A percentile compares a stretch with the other conserved stretches of the same genome.
Conservation (phyloP, 2,888 invertebrate genomes). For the Sarcophaga caerulescens region DNA sequence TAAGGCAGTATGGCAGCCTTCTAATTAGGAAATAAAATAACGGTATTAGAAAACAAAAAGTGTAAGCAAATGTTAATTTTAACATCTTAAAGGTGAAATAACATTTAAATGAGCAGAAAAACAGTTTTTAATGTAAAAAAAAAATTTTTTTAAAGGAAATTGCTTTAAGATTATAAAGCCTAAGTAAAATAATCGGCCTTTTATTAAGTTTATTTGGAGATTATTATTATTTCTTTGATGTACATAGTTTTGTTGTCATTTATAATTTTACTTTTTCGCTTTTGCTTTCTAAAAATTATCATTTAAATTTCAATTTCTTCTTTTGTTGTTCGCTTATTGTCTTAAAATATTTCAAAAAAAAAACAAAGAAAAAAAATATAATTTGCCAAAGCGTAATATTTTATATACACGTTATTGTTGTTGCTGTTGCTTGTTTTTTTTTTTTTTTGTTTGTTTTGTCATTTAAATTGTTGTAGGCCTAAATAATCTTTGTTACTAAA, state of each 20-base stretch:
- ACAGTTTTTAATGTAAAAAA: no score
- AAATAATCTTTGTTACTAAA: conserved; percentile 62
- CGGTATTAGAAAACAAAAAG: neutral
- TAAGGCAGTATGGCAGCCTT: neutral
- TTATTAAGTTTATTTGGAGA: conserved; percentile 29
- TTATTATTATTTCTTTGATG: neutral
- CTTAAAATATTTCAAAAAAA: conserved; percentile 50
- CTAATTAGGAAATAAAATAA: neutral
- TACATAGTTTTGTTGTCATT: neutral
- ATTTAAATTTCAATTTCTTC: neutral
- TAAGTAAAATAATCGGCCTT: no score
- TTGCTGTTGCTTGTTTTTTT: conserved; percentile 1
- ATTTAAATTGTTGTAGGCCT: conserved; percentile 59
- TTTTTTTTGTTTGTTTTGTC: no score
- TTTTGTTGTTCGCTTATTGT: conserved; percentile 38
- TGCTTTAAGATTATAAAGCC: no score
- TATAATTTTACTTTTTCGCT: neutral
- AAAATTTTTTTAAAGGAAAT: no score
- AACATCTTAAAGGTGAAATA: no score
- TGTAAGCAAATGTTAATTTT: neutral
- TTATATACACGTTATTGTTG: conserved; percentile 14
- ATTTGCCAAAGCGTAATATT: conserved; percentile 66
- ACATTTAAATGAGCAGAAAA: no score
- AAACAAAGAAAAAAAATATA: conserved; percentile 18
- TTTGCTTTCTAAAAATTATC: neutral